phyloP scores from a whole-genome alignment of 2,113 vertebrate genomes.

The Gymnogyps californianus region DNA sequence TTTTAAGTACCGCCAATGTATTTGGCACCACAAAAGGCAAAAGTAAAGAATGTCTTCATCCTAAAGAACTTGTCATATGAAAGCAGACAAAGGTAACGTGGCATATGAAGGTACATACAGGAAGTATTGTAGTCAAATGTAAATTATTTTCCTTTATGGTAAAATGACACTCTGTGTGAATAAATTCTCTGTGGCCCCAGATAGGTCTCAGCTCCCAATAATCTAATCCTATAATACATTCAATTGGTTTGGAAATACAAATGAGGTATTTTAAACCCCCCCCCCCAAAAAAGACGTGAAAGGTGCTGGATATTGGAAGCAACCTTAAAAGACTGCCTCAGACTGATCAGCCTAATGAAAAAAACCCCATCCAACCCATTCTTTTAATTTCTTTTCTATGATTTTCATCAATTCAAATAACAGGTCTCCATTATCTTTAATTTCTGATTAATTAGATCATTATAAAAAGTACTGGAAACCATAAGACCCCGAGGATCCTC shows the following conservation, averaged over 20 bases:
- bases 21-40: constrained; percentile 2
- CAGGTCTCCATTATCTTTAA: neutral
- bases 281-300: neutral
- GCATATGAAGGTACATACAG: neutral
- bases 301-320: neutral
- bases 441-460: constrained; percentile 4
- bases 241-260: neutral
- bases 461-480: neutral
- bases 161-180: neutral
- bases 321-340: neutral
- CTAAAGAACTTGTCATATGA: neutral
- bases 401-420: neutral
- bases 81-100: neutral
- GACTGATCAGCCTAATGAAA: neutral
- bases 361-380: neutral
- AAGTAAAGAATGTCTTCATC: neutral
- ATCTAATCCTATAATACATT: neutral
- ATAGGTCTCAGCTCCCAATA: neutral
- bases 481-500: neutral
- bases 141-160: neutral
- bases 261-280: neutral
- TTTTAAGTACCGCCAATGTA: constrained; percentile 13
- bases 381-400: neutral
- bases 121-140: neutral
- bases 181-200: neutral